Base-by-base conservation (phyloP, 2,113 vertebrate genomes). In the Mugil cephalus region DNA sequence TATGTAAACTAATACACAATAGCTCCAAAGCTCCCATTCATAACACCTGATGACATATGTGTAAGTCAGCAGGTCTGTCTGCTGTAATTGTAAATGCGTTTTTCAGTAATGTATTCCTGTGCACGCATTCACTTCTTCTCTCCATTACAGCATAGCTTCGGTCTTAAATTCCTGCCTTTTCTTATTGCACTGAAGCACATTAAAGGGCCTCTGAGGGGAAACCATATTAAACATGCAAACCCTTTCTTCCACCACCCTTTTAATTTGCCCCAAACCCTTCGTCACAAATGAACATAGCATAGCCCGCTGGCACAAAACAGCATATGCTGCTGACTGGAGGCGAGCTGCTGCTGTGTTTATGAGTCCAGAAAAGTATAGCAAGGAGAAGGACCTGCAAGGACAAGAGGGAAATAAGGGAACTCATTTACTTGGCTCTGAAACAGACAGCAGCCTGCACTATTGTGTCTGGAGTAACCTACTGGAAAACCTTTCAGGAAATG, bases 281-380 rank as follows among this genome's bases (percentile, higher is more conserved):
- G 39, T 74, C 66, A 52, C 52, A 54, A 65, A 83, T 47, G 61
- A 74, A 70, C 62, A 60, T n/a, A 68, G 60, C 19, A 17, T 36
- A 24, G 46, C 66, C 45, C 54, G 36, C 39, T 14, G 55, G 53
- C 60, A 74, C 36, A 39, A 71, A 79, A 75, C 80, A 87, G 73
- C 88, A 87, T 71, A 80, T 85, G 85, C 73, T 87, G 70, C 77
- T 39, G 66, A 74, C 86, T 81, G 63, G 79, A 87, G 78, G 83
- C 82, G 64, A 67, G 39, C 68, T 74, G 66, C 64, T 74, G 67
- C 40, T 77, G 35, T 72, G 54, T 48, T 77, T 75, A 69, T 59
- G 42, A 73, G 50, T 62, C 39, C 53, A 43, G 58, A 17, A 65
- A 36, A 30, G 1, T 45, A 15, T 10, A 40, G 75, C 17, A 52